Conservation (phyloP, 2,113 vertebrate genomes). For the Panthera leo region DNA sequence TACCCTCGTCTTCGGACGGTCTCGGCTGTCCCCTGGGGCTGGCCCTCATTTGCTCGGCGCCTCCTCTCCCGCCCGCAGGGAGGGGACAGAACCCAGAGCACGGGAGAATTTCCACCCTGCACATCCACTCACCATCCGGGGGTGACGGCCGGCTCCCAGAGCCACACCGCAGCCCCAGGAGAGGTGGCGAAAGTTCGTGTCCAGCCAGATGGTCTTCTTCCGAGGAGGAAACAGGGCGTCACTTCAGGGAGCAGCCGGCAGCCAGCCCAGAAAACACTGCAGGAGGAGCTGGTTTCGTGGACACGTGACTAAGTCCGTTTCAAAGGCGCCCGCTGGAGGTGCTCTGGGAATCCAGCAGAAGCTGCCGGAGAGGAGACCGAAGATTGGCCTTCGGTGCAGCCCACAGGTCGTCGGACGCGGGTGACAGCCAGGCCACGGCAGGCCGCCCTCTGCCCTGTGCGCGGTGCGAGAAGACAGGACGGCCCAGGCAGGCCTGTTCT, state of each 20-base stretch:
- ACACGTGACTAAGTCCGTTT: fast-evolving
- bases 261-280: background rate
- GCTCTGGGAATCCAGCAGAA: background rate
- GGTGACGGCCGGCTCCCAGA: no score
- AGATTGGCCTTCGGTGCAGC: background rate
- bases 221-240: background rate
- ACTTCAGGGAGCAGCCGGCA: no score
- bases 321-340: background rate
- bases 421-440: background rate
- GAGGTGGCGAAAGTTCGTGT: fast-evolving
- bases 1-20: fast-evolving
- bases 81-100: background rate
- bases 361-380: no score
- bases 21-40: background rate
- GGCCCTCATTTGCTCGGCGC: background rate
- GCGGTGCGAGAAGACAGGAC: fast-evolving
- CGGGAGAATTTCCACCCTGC: background rate
- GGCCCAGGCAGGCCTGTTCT: background rate
- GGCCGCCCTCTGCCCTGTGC: background rate
- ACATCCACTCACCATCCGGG: no score
- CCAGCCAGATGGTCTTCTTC: background rate
- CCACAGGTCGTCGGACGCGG: background rate
- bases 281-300: background rate
- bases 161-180: background rate
- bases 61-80: background rate